Evolutionary conservation across 2,888 invertebrate species (phyloP), one percentile per base, ranked within the genome.

Genomic region (Lamellibrachia columna): DNA sequence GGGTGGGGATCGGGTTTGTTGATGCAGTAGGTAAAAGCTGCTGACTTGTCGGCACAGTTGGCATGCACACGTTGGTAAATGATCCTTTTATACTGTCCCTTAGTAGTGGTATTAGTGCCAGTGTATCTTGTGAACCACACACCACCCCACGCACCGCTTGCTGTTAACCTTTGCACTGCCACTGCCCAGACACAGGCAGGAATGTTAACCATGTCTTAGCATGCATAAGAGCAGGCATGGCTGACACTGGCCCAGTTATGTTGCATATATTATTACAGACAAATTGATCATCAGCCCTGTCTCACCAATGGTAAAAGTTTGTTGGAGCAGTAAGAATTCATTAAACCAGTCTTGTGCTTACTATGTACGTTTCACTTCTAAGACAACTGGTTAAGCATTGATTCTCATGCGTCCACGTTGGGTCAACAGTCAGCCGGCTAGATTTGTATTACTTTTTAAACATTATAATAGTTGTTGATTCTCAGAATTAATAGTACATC

Each of bases 201-300:
- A 75, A 75, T 75, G 75, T 75, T 75, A 75, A 75, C 55, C 75
- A 75, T 75, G 75, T 75, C 75, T 75, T 75, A 22, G 22, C 75
- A 1, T 22, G 22, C 22, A 15, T 22, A n/a, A 22, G 75, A n/a
- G 75, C 75, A 22, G 55, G 55, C 55, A 55, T 55, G 55, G 8
- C 55, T 55, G 75, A 75, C 75, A 75, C 75, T 3, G 6, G 22
- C 22, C 40, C 22, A 75, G 75, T 11, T 75, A 75, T 9, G 22
- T 75, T 75, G 75, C 75, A 4, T 75, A 22, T 75, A 15, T 75
- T 75, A 22, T 75, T 75, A 75, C 75, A 75, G 75, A 75, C 75
- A 75, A 75, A 75, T 75, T 75, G 75, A 75, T 75, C 75, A 11
- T 22, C 75, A 75, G 75, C 9, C 75, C 15, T 75, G 75, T 75